These are phyloP conservation scores for Rhopalosiphum padi DNA, from an alignment of 1,140 invertebrate species.

Conservation along the genomic window DNA sequence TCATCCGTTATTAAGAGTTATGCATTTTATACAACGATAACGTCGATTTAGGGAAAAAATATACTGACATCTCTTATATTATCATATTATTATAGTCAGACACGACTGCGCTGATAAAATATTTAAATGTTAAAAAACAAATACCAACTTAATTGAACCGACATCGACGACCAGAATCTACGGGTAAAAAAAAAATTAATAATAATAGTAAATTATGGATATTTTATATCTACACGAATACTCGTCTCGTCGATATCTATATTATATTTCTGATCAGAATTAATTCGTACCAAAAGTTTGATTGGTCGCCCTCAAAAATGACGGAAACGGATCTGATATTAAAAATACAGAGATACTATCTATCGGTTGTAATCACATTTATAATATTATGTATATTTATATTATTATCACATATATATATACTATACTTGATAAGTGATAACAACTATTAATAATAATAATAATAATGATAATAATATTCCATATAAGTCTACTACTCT, in stretches of 20 bases:
- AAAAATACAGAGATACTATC: too few relatives aligned
- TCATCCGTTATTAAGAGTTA: not conserved
- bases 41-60: too few relatives aligned
- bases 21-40: not conserved
- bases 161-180: not conserved
- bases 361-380: not conserved
- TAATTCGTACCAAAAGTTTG: not conserved
- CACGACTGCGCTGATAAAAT: not conserved
- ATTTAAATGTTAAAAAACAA: not conserved
- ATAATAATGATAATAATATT: not conserved
- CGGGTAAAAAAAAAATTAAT: not conserved
- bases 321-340: not conserved
- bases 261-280: not conserved
- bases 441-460: not conserved
- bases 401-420: too few relatives aligned
- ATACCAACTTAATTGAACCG: not conserved
- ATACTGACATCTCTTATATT: too few relatives aligned
- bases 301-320: too few relatives aligned
- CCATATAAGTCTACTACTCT: not conserved
- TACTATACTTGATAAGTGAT: not conserved
- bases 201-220: not conserved
- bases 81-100: too few relatives aligned
- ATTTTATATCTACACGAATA: not conserved
- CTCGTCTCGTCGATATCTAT: not conserved
- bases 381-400: too few relatives aligned